These are phyloP conservation scores for Rhagonycha fulva DNA, from an alignment of 2,888 invertebrate species.

Conservation along the genomic window DNA sequence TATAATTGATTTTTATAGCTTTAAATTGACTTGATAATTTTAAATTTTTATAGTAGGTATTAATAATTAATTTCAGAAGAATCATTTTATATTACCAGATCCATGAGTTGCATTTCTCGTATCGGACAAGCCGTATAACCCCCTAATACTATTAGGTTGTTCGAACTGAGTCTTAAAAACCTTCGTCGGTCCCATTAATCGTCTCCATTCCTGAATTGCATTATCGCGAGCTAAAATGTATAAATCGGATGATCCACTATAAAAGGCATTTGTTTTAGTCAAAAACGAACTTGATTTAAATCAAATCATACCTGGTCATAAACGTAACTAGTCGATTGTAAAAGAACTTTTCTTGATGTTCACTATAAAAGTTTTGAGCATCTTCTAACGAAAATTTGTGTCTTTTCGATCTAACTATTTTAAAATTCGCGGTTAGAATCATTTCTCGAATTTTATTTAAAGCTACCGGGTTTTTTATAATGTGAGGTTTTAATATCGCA, in stretches of 20 bases:
- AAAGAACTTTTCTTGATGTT: constrained; percentile 83
- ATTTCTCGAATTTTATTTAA: constrained; percentile 69
- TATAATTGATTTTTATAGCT: too few species aligned
- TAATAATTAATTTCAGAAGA: background rate
- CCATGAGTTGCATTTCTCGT: constrained; percentile 95
- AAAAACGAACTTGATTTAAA: background rate
- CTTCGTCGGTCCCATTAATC: constrained; percentile 89
- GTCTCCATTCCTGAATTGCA: constrained; percentile 81
- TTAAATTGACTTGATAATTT: too few species aligned
- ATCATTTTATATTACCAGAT: constrained; percentile 65
- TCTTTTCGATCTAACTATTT: constrained; percentile 71
- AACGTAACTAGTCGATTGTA: constrained; percentile 80
- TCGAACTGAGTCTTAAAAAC: constrained; percentile 79
- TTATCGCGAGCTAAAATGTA: constrained; percentile 77
- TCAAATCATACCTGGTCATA: constrained; percentile 70
- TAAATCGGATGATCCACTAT: constrained; percentile 82
- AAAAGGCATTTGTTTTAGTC: constrained; percentile 41
- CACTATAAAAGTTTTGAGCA: constrained; percentile 78
- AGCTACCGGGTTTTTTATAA: constrained; percentile 75
- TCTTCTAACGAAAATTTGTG: constrained; percentile 63
- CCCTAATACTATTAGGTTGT: constrained; percentile 79
- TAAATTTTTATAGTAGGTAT: background rate
- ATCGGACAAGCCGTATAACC: constrained; percentile 87
- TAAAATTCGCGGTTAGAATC: constrained; percentile 71
- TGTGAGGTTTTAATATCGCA: constrained; percentile 86